phyloP scores from a whole-genome alignment of 2,888 invertebrate species.

The Drosophila neonasuta region DNA sequence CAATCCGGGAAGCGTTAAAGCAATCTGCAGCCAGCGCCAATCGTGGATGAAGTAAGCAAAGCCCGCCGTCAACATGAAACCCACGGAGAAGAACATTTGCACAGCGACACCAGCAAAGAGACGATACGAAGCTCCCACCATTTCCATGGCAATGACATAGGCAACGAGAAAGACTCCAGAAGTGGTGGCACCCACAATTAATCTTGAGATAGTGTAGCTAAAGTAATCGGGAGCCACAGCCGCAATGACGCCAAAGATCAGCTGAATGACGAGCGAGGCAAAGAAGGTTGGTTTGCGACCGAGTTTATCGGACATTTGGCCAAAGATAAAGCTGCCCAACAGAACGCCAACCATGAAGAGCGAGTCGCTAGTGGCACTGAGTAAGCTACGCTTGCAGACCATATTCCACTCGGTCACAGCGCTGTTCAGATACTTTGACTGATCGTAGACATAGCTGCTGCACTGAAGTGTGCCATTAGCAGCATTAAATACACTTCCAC shows the following conservation, averaged over 20 bases:
- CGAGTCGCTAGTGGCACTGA: constrained; percentile 87
- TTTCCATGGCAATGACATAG: constrained; percentile 89
- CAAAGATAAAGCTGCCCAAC: constrained; percentile 88
- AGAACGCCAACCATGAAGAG: constrained; percentile 87
- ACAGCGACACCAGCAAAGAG: constrained; percentile 88
- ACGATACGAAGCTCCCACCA: constrained; percentile 88
- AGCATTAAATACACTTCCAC: constrained; percentile 64
- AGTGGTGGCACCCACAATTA: constrained; percentile 88
- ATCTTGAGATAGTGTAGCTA: constrained; percentile 86
- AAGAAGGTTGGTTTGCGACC: constrained; percentile 89
- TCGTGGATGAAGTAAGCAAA: constrained; percentile 87
- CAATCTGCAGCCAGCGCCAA: constrained; percentile 88
- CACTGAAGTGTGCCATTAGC: constrained; percentile 81
- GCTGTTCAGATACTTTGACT: constrained; percentile 84
- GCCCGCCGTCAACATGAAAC: constrained; percentile 87
- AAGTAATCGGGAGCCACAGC: constrained; percentile 87
- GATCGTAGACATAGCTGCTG: constrained; percentile 85
- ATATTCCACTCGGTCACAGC: constrained; percentile 88
- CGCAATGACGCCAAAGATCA: constrained; percentile 86
- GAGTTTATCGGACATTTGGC: constrained; percentile 88
- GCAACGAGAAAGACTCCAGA: constrained; percentile 90
- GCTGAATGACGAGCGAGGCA: constrained; percentile 87
- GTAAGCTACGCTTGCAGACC: constrained; percentile 86
- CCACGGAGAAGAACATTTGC: constrained; percentile 89
- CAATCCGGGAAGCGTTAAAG: constrained; percentile 87